Base-by-base conservation (phyloP, 2,113 vertebrate species). In the Geothlypis trichas region DNA sequence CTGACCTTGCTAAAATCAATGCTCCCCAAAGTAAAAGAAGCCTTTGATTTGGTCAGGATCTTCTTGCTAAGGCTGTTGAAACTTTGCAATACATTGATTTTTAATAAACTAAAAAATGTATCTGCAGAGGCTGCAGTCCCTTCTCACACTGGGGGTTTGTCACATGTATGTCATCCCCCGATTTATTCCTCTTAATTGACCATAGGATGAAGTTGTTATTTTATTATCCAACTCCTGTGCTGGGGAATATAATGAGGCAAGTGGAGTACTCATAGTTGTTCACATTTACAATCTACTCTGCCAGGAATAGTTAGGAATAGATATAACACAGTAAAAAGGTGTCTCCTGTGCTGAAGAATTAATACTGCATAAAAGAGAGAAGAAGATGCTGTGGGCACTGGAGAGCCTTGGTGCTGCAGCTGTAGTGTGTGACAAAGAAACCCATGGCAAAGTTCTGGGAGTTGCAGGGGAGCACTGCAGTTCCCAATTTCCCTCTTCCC, bases 1-100 rank as follows among this genome's bases (percentile, higher is more conserved):
- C 89, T 42, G 39, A 80, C 71, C 85, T 79, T 49, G 28, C 75
- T 63, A 86, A 92, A 95, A 95, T 84, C 69, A 87, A 39, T 58
- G 72, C 35, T 96, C 35, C 66, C 27, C 9, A 82, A 86, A 95
- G 41, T 42, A 84, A 85, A 87, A 93, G 30, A 61, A 89, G 23
- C 21, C 52, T 93, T 92, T 90, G 68, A 67, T 91, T 91, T 83
- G 46, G 14, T 76, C 69, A 89, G 88, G 39, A 63, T 77, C 17
- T 93, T 72, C 20, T 90, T 57, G 27, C 31, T 51, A 93, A 84
- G 20, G 54, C 59, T 87, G 59, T 42, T 84, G 78, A 76, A 91
- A 78, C 35, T 73, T 94, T 47, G 57, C 21, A 59, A 49, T 51
- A 62, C 15, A 19, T 19, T 69, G 66, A 76, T 69, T 95, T 95